These are phyloP conservation scores for Labia minor DNA, from an alignment of 2,888 invertebrate genomes.

Conservation along the genomic window DNA sequence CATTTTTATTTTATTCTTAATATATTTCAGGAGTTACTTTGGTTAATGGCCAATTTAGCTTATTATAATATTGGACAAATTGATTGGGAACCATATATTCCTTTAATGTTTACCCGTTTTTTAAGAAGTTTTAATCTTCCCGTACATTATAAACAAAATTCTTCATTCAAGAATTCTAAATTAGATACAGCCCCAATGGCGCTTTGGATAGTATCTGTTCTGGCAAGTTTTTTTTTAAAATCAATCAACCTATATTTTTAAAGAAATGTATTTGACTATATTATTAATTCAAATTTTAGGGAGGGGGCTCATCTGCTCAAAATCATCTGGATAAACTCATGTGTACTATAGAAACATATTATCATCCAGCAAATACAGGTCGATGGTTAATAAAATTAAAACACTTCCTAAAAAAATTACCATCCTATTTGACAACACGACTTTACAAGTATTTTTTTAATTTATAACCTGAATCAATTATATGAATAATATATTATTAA, in stretches of 20 bases:
- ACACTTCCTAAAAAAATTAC: slow-evolving; percentile 56
- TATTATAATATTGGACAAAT: slow-evolving; percentile 67
- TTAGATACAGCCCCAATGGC: slow-evolving; percentile 40
- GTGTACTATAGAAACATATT: slow-evolving; percentile 72
- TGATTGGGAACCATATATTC: slow-evolving; percentile 77
- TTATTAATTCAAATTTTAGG: slow-evolving; percentile 41
- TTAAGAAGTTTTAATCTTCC: slow-evolving; percentile 66
- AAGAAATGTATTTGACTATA: slow-evolving; percentile 17
- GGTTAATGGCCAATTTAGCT: slow-evolving; percentile 62
- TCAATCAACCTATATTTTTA: slow-evolving; percentile 19
- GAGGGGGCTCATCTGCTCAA: slow-evolving; percentile 55
- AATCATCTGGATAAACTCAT: slow-evolving; percentile 68
- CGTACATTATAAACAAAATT: slow-evolving; percentile 59
- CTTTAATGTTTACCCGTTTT: slow-evolving; percentile 62
- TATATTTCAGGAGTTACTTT: slow-evolving; percentile 53
- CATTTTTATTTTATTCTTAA: too few species aligned
- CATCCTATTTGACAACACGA: slow-evolving; percentile 52
- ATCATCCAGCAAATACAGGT: slow-evolving; percentile 80
- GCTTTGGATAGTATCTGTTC: slow-evolving; percentile 44
- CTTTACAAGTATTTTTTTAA: slow-evolving; percentile 36
- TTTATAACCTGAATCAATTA: neutral
- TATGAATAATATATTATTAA: neutral
- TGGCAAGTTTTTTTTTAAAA: too few species aligned
- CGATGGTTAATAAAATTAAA: slow-evolving; percentile 60
- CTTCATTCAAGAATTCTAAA: slow-evolving; percentile 44